Evolutionary conservation across 2,888 invertebrate genomes (phyloP).

Genomic region (Alentia gelatinosa): DNA sequence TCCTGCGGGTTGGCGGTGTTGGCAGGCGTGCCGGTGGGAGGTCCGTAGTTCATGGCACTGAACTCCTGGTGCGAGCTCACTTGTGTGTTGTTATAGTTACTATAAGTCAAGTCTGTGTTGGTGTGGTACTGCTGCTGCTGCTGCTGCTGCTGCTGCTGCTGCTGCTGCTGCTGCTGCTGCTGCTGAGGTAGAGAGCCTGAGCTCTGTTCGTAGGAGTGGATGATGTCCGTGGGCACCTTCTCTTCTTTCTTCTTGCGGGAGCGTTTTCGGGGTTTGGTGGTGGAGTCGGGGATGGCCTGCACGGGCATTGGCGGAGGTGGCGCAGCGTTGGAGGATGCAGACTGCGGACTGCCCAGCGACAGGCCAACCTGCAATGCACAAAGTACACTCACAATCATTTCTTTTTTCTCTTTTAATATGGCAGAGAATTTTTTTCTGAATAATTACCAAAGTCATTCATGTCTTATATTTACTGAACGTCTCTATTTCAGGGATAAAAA

Average conservation of each 20-base stretch:
- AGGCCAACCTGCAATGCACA: constrained; percentile 18
- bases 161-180: neutral
- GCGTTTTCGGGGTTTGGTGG: constrained; percentile 75
- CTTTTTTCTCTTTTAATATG: too few relatives aligned
- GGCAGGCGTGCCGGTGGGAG: neutral
- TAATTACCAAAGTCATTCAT: too few relatives aligned
- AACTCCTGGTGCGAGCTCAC: neutral
- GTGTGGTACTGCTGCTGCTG: neutral
- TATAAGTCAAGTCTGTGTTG: neutral
- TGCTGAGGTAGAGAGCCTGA: neutral
- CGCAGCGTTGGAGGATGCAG: constrained; percentile 60
- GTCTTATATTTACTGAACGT: too few relatives aligned
- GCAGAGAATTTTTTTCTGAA: too few relatives aligned
- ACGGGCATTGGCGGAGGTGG: constrained; percentile 67
- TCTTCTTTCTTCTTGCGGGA: constrained; percentile 70
- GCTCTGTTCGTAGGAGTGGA: too few relatives aligned
- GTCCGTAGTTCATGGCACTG: neutral
- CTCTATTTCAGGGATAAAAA: too few relatives aligned
- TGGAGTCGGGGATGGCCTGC: constrained; percentile 77
- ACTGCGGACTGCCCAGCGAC: constrained; percentile 68
- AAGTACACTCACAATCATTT: too few relatives aligned
- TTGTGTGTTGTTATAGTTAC: too few relatives aligned
- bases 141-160: neutral
- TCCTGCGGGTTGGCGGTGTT: neutral
- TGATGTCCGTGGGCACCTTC: neutral